These are phyloP conservation scores for Channa argus DNA, from an alignment of 2,113 vertebrate genomes.

Conservation along the genomic window DNA sequence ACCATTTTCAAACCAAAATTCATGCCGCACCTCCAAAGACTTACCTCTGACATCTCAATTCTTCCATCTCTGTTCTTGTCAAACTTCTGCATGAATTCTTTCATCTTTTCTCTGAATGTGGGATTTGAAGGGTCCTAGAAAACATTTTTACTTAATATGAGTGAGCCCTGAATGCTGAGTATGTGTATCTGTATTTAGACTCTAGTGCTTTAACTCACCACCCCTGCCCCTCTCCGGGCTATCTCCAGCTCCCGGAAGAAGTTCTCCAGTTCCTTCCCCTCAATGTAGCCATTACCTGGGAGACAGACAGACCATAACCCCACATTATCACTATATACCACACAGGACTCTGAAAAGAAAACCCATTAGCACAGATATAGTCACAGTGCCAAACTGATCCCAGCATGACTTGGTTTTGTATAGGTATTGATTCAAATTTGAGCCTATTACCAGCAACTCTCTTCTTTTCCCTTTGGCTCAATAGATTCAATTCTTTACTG, in stretches of 20 bases:
- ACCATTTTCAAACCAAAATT: no score
- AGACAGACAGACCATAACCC: slow-evolving; percentile 19
- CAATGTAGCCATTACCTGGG: slow-evolving; percentile 96
- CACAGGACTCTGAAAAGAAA: neutral
- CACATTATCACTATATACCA: neutral
- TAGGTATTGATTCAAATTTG: slow-evolving; percentile 59
- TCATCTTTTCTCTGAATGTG: slow-evolving; percentile 93
- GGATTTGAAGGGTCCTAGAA: slow-evolving; percentile 88
- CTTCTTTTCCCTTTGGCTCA: slow-evolving; percentile 40
- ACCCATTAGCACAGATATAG: slow-evolving; percentile 5
- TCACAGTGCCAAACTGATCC: slow-evolving; percentile 28
- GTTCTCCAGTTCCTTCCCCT: slow-evolving; percentile 98
- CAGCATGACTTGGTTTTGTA: slow-evolving; percentile 11
- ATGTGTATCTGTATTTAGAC: neutral
- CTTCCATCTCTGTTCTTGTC: slow-evolving; percentile 96
- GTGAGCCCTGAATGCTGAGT: neutral
- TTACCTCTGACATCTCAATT: slow-evolving; percentile 98
- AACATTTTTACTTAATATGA: slow-evolving; percentile 3
- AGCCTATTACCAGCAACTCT: slow-evolving; percentile 44
- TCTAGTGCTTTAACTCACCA: slow-evolving; percentile 86
- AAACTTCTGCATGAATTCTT: slow-evolving; percentile 97
- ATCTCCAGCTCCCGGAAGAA: slow-evolving; percentile 95
- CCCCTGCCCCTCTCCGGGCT: slow-evolving; percentile 91
- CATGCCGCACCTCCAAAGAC: slow-evolving; percentile 13
- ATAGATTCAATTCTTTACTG: slow-evolving; percentile 52